A percentile compares a stretch with the other conserved stretches of the same genome.
phyloP scores from a whole-genome alignment of 2,113 vertebrate species.

The Heteronetta atricapilla region DNA sequence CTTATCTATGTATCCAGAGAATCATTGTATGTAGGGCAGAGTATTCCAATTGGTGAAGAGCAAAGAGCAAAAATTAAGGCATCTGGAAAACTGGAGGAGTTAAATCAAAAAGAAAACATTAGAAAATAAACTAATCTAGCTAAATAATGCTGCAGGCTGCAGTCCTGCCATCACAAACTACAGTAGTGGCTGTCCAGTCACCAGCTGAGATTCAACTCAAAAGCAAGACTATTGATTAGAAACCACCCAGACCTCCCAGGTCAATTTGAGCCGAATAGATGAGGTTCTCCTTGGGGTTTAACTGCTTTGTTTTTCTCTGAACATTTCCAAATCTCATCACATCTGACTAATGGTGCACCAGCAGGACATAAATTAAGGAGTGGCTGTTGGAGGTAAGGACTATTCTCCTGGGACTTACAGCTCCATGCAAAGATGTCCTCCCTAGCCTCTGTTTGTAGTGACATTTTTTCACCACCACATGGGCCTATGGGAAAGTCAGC shows the following conservation, averaged over 20 bases:
- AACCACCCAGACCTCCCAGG: neutral
- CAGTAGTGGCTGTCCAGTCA: neutral
- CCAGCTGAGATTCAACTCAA: neutral
- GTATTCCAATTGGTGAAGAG: neutral
- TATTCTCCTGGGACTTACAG: neutral
- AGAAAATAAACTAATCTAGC: neutral
- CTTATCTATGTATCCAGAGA: neutral
- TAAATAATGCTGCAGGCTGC: neutral
- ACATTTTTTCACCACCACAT: too few species aligned
- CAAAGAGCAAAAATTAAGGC: neutral
- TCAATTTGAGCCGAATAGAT: neutral
- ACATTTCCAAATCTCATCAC: neutral
- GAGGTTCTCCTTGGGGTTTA: neutral
- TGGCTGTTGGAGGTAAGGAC: neutral
- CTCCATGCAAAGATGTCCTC: neutral
- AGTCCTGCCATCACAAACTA: neutral
- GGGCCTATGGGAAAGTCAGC: neutral
- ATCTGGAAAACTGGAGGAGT: neutral
- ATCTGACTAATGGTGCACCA: neutral
- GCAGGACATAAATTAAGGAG: neutral
- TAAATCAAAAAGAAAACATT: neutral
- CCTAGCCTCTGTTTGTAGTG: rapidly evolving
- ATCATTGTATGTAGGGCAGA: rapidly evolving
- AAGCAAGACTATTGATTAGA: neutral
- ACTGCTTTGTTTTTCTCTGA: neutral